Evolutionary conservation across 2,797 vertebrate species (phyloP).

Genomic region (Phataginus tetradactyla): DNA sequence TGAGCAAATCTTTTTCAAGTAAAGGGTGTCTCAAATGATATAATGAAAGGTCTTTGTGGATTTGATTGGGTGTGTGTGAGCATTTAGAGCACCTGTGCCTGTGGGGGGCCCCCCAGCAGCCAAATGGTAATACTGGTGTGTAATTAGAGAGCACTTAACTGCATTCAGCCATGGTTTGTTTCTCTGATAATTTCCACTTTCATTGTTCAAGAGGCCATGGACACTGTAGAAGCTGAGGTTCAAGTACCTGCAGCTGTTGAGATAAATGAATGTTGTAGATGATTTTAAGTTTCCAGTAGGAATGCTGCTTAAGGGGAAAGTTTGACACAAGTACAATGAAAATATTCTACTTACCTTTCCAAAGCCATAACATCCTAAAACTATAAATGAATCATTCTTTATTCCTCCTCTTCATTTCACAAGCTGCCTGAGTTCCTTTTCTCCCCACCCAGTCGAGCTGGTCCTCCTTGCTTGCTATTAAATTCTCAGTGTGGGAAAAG

Average conservation of each 20-base stretch:
- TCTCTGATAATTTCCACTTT: slow-evolving; percentile 83
- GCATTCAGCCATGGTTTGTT: slow-evolving; percentile 80
- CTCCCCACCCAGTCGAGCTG: neutral
- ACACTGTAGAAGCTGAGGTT: slow-evolving; percentile 76
- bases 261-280: slow-evolving; percentile 70
- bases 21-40: slow-evolving; percentile 48
- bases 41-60: slow-evolving; percentile 73
- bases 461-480: slow-evolving; percentile 2
- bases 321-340: slow-evolving; percentile 64
- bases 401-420: slow-evolving; percentile 14
- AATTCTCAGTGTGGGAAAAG: slow-evolving; percentile 43
- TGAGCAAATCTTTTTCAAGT: slow-evolving; percentile 64
- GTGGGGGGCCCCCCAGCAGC: slow-evolving; percentile 66
- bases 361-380: slow-evolving; percentile 30
- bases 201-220: slow-evolving; percentile 79
- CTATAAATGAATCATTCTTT: slow-evolving; percentile 33
- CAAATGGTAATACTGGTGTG: slow-evolving; percentile 78
- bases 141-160: slow-evolving; percentile 83
- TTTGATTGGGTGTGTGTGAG: slow-evolving; percentile 77
- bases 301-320: slow-evolving; percentile 53
- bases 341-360: slow-evolving; percentile 51
- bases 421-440: neutral
- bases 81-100: slow-evolving; percentile 78
- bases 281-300: slow-evolving; percentile 38
- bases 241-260: slow-evolving; percentile 86